Percentiles rank a stretch among this genome's conserved stretches.
These are phyloP conservation scores for Dasypolia templi DNA, from an alignment of 2,888 invertebrate species.

Conservation along the genomic window DNA sequence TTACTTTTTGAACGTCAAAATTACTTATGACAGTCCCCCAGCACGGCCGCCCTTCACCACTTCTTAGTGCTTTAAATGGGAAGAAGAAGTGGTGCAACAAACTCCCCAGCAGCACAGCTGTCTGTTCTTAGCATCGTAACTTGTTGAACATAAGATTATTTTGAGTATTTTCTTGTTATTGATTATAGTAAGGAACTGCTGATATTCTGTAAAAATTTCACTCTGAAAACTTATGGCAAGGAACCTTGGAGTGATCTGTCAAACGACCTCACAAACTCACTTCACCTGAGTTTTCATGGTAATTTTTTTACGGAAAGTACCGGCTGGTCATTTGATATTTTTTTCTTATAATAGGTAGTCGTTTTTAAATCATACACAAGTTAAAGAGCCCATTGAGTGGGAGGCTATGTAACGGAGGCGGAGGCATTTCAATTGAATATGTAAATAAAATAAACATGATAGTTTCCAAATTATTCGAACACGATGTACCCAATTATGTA, in stretches of 20 bases:
- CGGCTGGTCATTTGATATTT: background rate
- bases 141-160: background rate
- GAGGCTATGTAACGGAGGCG: background rate
- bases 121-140: background rate
- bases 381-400: constrained; percentile 1
- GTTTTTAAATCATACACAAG: background rate
- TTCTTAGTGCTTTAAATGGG: too few relatives aligned
- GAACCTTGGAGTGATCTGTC: too few relatives aligned
- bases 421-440: constrained; percentile 30
- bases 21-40: too few relatives aligned
- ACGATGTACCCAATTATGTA: constrained; percentile 22
- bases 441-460: constrained; percentile 31
- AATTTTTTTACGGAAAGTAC: background rate
- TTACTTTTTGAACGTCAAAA: too few relatives aligned
- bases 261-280: background rate
- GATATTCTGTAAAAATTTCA: background rate
- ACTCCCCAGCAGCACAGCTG: too few relatives aligned
- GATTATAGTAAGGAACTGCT: background rate
- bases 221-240: accelerated
- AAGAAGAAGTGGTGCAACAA: too few relatives aligned
- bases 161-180: background rate
- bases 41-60: too few relatives aligned
- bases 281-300: background rate
- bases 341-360: constrained; percentile 7
- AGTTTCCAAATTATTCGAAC: constrained; percentile 25